Conservation (phyloP, 2,888 invertebrate genomes). For the Labia minor region DNA sequence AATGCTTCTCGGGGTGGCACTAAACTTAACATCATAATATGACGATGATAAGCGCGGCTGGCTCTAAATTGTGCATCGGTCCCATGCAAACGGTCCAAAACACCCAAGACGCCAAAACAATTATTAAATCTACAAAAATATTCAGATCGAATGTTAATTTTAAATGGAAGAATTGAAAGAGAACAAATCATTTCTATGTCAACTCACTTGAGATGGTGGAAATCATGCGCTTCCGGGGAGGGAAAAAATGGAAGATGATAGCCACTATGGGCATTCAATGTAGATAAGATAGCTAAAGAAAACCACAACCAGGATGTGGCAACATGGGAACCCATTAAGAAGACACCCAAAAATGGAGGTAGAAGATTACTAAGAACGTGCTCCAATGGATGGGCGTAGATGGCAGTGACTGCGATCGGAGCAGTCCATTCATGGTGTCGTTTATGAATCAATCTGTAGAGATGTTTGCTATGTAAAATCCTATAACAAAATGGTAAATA, state of each 20-base stretch:
- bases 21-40: constrained; percentile 58
- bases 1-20: constrained; percentile 55
- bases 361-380: constrained; percentile 67
- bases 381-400: constrained; percentile 69
- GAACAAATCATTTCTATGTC: too few relatives aligned
- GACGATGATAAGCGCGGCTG: constrained; percentile 57
- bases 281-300: constrained; percentile 61
- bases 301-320: constrained; percentile 71
- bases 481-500: constrained; percentile 38
- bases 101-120: constrained; percentile 71
- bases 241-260: constrained; percentile 78
- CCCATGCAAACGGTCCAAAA: constrained; percentile 70
- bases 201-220: constrained; percentile 70
- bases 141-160: not conserved
- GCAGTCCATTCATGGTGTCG: constrained; percentile 83
- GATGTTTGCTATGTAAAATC: constrained; percentile 56
- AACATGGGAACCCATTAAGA: constrained; percentile 63
- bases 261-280: constrained; percentile 72
- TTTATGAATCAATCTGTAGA: constrained; percentile 76
- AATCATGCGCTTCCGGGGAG: constrained; percentile 78
- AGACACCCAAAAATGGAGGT: constrained; percentile 64
- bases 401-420: constrained; percentile 68
- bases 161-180: not conserved
- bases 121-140: constrained; percentile 58
- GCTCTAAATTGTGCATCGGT: constrained; percentile 66